These are phyloP conservation scores for Amphilophus citrinellus DNA, from an alignment of 2,113 vertebrate genomes.

Conservation along the genomic window DNA sequence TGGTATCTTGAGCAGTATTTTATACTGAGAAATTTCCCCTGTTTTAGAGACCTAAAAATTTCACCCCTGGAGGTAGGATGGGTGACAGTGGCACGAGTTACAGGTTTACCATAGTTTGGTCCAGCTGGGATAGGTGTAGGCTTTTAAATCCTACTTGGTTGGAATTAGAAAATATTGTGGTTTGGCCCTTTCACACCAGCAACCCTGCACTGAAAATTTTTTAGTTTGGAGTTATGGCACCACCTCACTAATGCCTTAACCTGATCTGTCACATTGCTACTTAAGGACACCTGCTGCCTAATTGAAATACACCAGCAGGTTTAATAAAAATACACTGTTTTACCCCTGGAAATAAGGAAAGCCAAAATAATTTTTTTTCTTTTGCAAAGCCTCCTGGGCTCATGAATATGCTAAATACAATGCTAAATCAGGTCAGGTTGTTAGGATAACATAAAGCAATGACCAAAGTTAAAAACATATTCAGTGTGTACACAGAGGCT, in stretches of 20 bases:
- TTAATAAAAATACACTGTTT: no score
- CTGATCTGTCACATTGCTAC: fast-evolving
- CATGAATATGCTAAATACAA: not conserved
- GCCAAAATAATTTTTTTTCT: no score
- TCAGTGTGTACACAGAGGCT: not conserved
- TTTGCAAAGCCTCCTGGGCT: no score
- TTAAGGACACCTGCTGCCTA: not conserved
- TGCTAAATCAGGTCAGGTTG: not conserved
- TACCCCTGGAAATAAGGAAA: no score
- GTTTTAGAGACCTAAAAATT: no score
- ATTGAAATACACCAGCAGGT: not conserved
- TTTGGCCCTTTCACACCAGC: fast-evolving
- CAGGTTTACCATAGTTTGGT: not conserved
- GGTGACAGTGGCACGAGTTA: not conserved
- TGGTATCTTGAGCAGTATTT: not conserved
- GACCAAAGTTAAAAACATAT: not conserved
- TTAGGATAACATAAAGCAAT: not conserved
- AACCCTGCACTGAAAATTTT: not conserved
- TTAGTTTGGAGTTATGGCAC: not conserved
- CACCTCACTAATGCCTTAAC: not conserved
- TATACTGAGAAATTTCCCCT: not conserved
- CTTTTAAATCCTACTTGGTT: not conserved
- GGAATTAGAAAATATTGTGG: fast-evolving
- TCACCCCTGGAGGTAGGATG: not conserved
- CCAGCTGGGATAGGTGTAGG: no score